Conservation (phyloP, 2,888 invertebrate species). For the Polyommatus icarus region DNA sequence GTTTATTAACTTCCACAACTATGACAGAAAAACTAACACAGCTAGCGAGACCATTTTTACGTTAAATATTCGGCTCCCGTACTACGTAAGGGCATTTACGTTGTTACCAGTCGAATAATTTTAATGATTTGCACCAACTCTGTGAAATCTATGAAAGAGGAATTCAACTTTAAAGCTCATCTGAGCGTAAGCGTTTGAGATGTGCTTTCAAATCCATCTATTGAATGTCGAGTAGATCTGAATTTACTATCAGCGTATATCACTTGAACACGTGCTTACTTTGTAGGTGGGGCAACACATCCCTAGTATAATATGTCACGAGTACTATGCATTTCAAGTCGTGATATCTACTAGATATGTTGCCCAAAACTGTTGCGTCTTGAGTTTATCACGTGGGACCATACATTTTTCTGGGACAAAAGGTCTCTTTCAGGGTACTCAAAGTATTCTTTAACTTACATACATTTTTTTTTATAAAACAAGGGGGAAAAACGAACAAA, state of each 20-base stretch:
- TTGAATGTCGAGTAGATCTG: slow-evolving; percentile 4
- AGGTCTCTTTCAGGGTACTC: background rate
- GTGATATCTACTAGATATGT: background rate
- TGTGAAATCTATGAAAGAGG: background rate
- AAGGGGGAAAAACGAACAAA: too few species aligned
- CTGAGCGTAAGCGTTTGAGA: slow-evolving; percentile 1
- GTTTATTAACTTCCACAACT: background rate
- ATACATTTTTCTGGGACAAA: background rate
- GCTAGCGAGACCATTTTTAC: background rate
- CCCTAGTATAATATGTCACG: too few species aligned
- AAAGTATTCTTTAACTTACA: background rate
- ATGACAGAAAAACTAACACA: background rate
- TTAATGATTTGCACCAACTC: background rate
- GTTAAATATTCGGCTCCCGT: background rate
- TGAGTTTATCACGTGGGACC: background rate
- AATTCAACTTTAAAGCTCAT: slow-evolving; percentile 1
- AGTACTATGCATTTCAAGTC: background rate
- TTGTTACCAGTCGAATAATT: background rate
- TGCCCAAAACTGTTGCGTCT: background rate
- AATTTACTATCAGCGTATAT: slow-evolving; percentile 5
- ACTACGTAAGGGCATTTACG: background rate
- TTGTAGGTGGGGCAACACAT: background rate
- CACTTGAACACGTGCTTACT: background rate
- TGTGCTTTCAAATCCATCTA: slow-evolving; percentile 16
- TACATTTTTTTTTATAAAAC: too few species aligned